Evolutionary conservation across 2,888 invertebrate genomes (phyloP), one percentile per base, ranked within the genome.

Genomic region (Catotricha subobsoleta): DNA sequence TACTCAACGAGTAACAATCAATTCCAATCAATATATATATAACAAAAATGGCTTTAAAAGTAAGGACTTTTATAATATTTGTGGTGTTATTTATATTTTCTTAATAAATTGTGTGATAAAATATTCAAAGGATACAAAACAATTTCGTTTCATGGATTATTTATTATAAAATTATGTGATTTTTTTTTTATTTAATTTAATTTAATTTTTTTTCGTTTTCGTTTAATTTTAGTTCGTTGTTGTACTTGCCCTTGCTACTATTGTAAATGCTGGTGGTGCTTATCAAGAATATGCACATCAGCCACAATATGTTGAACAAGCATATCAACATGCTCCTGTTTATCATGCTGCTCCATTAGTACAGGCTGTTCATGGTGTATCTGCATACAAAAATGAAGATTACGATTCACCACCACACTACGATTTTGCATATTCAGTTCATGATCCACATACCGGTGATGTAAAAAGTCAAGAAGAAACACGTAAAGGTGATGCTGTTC

Each of bases 381-480:
- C n/a, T n/a, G n/a, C n/a, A n/a, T 10, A 44, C 1, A 48, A 44
- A 20, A 46, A 48, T 37, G 49, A 56, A 23, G 57, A 59, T 47
- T 43, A 56, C 20, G 48, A 49, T 20, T 55, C 54, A 8, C 58
- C 59, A 43, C 55, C 58, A 8, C 54, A 57, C 43, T 67, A 67
- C 49, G 63, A 65, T 41, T 67, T 65, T 51, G 62, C 61, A 5
- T 67, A 67, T 46, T 58, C 61, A 38, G 66, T 67, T n/a, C 63
- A 65, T 46, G 67, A 67, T 47, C 61, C 63, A 19, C 50, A 64
- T 34, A 67, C 67, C 46, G 69, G 69, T 28, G 69, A 69, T 51
- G 57, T 60, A 45, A 69, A 69, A 51, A 59, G 53, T 49, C 69
- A 69, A 52, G 58, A 62, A 43, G 69, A 69, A 58, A 54, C 61